Percentiles rank a stretch among this genome's conserved stretches.
Conservation (phyloP, 2,113 vertebrate genomes). For the Otolemur garnettii region DNA sequence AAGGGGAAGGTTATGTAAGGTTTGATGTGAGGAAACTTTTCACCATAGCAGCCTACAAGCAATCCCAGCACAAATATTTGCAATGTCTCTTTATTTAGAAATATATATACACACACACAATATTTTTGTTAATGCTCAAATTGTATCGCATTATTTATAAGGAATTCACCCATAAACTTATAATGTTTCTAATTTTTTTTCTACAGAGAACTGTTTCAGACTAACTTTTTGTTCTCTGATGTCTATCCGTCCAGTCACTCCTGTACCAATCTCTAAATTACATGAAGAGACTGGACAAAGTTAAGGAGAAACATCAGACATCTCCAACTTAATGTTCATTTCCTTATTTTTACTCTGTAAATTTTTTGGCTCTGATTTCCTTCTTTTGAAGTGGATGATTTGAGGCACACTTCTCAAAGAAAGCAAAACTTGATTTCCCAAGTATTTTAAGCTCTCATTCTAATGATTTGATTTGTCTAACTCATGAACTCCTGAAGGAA, state of each 20-base stretch:
- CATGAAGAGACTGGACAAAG: neutral
- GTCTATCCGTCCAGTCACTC: neutral
- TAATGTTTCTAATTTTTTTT: neutral
- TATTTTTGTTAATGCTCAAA: neutral
- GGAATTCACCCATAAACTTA: neutral
- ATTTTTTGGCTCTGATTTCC: constrained; percentile 65
- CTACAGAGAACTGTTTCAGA: neutral
- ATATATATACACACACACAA: neutral
- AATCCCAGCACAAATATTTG: neutral
- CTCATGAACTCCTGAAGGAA: neutral
- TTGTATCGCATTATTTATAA: neutral
- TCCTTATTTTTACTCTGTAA: constrained; percentile 31
- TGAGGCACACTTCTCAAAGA: neutral
- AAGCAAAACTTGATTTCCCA: constrained; percentile 36
- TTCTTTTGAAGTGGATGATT: constrained; percentile 50
- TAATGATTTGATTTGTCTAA: neutral
- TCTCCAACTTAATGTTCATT: neutral
- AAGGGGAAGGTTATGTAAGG: fast-evolving
- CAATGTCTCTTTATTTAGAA: neutral
- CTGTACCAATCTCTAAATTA: neutral
- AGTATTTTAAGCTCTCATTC: neutral
- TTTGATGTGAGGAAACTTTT: neutral
- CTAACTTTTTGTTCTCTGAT: neutral
- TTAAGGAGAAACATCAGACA: constrained; percentile 48
- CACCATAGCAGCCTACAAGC: neutral